Percentiles rank a stretch among this genome's conserved stretches.
Evolutionary conservation across 92 coral and sea anemone genomes (phyloP).

Genomic region (Porites cylindrica): DNA sequence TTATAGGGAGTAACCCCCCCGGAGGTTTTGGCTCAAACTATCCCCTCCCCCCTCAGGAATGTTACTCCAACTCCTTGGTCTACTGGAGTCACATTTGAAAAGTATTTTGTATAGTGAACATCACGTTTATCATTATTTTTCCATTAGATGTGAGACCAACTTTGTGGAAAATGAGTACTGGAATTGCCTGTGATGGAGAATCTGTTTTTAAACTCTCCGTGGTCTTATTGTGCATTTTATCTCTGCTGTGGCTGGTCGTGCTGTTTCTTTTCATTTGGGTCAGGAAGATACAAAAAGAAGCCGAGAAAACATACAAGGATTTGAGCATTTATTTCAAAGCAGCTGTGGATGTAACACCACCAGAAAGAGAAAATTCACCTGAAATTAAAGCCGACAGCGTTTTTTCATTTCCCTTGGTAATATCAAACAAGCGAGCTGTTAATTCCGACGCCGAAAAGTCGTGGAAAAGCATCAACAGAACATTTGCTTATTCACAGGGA

Average conservation of each 20-base stretch:
- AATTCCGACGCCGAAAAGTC: not conserved
- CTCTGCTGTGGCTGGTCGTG: not conserved
- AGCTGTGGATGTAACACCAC: not conserved
- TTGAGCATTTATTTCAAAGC: constrained; percentile 10
- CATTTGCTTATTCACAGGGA: constrained; percentile 21
- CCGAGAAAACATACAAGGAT: constrained; percentile 1
- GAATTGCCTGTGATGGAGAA: not conserved
- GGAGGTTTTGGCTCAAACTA: too few species aligned
- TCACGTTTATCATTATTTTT: not conserved
- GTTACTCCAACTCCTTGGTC: too few species aligned
- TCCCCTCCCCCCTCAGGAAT: too few species aligned
- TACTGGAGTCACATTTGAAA: too few species aligned
- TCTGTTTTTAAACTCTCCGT: constrained; percentile 2
- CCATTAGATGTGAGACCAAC: too few species aligned
- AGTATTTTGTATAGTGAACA: too few species aligned
- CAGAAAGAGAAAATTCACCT: not conserved
- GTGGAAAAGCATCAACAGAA: constrained; percentile 28
- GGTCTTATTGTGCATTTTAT: constrained; percentile 1
- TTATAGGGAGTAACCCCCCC: too few species aligned
- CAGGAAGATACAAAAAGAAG: constrained; percentile 16
- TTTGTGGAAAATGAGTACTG: not conserved
- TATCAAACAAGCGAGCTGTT: constrained; percentile 25
- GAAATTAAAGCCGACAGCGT: not conserved
- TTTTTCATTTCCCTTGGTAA: constrained; percentile 18
- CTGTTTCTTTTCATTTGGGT: constrained; percentile 25